Evolutionary conservation across 2,888 invertebrate genomes (phyloP).

Genomic region (Eristalinus aeneus): DNA sequence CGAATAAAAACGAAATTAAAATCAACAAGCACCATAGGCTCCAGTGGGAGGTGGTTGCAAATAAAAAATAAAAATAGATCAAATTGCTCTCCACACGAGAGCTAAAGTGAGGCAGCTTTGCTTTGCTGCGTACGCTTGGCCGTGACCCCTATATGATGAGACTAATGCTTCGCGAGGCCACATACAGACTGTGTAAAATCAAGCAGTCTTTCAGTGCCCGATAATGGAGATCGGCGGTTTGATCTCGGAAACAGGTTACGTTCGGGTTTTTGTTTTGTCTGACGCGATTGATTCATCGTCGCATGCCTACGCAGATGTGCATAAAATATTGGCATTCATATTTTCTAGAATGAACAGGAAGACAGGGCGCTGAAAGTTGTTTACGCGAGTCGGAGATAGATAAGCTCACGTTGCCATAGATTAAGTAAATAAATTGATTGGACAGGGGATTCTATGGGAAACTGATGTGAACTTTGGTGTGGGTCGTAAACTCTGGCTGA

Average conservation of each 20-base stretch:
- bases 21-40: background rate
- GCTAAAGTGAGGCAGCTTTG: background rate
- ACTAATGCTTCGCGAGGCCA: background rate
- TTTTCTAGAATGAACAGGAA: background rate
- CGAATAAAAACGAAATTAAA: constrained; percentile 1
- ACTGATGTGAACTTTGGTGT: background rate
- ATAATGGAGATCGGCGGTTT: background rate
- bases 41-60: background rate
- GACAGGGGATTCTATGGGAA: background rate
- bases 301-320: background rate
- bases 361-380: background rate
- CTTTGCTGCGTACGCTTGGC: constrained; percentile 8
- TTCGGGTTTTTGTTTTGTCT: background rate
- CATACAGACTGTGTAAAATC: background rate
- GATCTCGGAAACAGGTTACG: constrained; percentile 13
- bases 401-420: background rate
- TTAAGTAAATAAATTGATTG: background rate
- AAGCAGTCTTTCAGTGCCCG: too few relatives aligned
- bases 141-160: constrained; percentile 18
- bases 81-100: background rate
- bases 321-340: background rate
- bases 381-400: background rate
- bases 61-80: constrained; percentile 31
- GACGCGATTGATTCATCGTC: background rate
- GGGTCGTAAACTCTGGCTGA: background rate